A percentile compares a stretch with the other conserved stretches of the same genome.
Evolutionary conservation across 2,113 vertebrate species (phyloP).

Genomic region (Garra rufa): DNA sequence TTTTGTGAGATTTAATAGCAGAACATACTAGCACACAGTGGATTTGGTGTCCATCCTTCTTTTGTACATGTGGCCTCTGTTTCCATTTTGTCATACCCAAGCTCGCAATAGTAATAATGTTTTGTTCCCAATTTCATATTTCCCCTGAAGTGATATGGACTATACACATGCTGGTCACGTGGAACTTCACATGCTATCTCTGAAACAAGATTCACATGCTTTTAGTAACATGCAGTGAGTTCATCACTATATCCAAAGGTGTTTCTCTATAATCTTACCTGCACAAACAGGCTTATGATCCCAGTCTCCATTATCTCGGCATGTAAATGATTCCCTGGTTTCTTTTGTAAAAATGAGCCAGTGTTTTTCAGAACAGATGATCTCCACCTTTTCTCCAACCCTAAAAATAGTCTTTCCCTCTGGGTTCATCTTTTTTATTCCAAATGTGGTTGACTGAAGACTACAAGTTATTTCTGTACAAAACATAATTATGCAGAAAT

Average conservation of each 20-base stretch:
- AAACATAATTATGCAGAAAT: too few species aligned
- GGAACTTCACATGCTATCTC: neutral
- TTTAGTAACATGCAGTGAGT: neutral
- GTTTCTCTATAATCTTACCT: neutral
- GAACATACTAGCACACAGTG: constrained; percentile 27
- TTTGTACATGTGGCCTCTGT: neutral
- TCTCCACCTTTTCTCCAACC: neutral
- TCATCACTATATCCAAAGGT: rapidly evolving
- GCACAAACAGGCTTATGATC: neutral
- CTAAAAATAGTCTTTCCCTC: constrained; percentile 38
- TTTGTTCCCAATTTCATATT: neutral
- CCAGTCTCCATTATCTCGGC: neutral
- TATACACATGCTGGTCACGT: neutral
- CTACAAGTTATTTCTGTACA: constrained; percentile 56
- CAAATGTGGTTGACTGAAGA: rapidly evolving
- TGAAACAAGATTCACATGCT: neutral
- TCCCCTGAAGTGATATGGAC: rapidly evolving
- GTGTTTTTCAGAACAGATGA: constrained; percentile 36
- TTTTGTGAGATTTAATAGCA: neutral
- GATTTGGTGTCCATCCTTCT: constrained; percentile 24
- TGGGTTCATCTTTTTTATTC: constrained; percentile 49
- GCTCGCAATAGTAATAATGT: neutral
- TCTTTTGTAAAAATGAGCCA: neutral
- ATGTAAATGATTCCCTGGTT: neutral
- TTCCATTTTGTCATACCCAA: neutral